A percentile compares a stretch with the other conserved stretches of the same genome.
These are phyloP conservation scores for Drosophila parthenogenetica DNA, from an alignment of 2,888 invertebrate genomes.

Conservation along the genomic window DNA sequence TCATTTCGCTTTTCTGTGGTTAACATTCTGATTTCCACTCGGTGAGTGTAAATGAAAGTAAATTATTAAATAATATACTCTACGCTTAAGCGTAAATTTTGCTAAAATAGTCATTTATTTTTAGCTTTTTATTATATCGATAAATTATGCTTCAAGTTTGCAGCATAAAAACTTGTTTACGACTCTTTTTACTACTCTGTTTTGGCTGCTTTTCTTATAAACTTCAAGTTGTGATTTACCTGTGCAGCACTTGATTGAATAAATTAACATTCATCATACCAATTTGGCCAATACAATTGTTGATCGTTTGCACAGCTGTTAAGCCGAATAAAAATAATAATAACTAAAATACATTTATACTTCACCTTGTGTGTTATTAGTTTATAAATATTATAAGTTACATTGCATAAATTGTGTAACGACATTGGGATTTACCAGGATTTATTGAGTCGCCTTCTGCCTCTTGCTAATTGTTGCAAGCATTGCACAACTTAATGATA, in stretches of 20 bases:
- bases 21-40: conserved; percentile 26
- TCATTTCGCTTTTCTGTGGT: conserved; percentile 28
- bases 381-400: not conserved
- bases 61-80: conserved; percentile 4
- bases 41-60: conserved; percentile 7
- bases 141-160: conserved; percentile 2
- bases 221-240: conserved; percentile 5
- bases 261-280: not conserved
- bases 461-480: conserved; percentile 9
- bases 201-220: not conserved
- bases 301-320: not conserved
- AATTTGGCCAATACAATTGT: conserved; percentile 1
- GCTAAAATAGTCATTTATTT: not conserved
- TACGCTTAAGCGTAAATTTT: not conserved
- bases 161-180: conserved; percentile 8
- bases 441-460: not conserved
- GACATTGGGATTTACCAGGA: not conserved
- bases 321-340: too few relatives aligned
- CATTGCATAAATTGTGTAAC: not conserved
- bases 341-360: not conserved
- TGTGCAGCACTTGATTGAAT: conserved; percentile 1
- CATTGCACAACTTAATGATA: conserved; percentile 10
- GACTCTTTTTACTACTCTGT: not conserved
- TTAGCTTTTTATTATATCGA: conserved; percentile 5
- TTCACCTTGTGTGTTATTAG: not conserved